phyloP scores from a whole-genome alignment of 2,888 invertebrate species.

The Dichetophora obliterata region DNA sequence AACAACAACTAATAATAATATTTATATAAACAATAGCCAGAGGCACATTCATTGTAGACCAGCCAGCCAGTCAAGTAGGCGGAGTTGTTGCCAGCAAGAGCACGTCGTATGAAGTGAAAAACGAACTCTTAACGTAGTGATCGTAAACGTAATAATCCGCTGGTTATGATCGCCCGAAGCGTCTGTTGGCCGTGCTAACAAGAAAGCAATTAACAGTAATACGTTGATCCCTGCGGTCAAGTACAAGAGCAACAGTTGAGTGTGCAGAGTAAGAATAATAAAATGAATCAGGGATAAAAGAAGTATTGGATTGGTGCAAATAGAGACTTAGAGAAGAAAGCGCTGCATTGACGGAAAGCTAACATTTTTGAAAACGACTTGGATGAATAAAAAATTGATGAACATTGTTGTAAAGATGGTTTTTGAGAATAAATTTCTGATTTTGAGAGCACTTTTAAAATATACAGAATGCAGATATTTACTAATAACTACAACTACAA shows the following conservation, averaged over 20 bases:
- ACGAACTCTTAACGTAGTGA: constrained; percentile 42
- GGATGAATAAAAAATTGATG: no score
- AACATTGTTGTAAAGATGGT: no score
- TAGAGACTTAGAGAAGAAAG: not conserved
- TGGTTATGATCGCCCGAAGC: constrained; percentile 18
- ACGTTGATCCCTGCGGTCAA: constrained; percentile 17
- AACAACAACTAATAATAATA: constrained; percentile 26
- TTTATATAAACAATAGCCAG: constrained; percentile 19
- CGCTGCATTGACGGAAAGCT: not conserved
- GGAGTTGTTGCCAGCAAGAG: constrained; percentile 49
- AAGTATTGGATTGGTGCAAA: not conserved
- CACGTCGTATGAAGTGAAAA: constrained; percentile 39
- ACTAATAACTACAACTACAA: no score
- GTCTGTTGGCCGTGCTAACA: constrained; percentile 36
- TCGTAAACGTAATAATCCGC: constrained; percentile 37
- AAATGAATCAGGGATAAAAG: not conserved
- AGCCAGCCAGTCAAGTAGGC: constrained; percentile 48
- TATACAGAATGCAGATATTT: no score
- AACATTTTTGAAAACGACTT: no score
- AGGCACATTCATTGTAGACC: not conserved
- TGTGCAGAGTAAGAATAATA: no score
- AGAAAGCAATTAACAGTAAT: constrained; percentile 43
- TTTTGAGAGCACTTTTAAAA: no score
- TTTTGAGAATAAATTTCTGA: no score
- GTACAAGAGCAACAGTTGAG: not conserved